Evolutionary conservation across 2,797 vertebrate species (phyloP).

Genomic region (Chelidonichthys spinosus): DNA sequence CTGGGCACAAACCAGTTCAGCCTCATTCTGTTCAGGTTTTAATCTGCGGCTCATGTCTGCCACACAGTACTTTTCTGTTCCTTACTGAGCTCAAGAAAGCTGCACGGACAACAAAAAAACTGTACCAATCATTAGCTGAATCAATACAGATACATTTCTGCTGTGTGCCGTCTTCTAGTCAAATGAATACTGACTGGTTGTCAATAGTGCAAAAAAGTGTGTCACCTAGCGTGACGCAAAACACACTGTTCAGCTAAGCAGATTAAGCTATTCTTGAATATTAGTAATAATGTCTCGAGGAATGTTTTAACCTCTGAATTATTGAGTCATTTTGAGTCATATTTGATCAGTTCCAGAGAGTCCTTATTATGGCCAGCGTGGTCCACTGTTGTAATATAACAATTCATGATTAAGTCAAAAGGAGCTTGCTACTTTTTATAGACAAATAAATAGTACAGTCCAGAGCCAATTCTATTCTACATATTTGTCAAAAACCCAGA

Average conservation of each 20-base stretch:
- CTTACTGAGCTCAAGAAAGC: constrained; percentile 9
- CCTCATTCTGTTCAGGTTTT: constrained; percentile 63
- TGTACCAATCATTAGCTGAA: constrained; percentile 35
- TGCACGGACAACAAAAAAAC: constrained; percentile 42
- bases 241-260: background rate
- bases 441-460: background rate
- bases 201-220: constrained; percentile 23
- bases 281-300: background rate
- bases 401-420: background rate
- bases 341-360: background rate
- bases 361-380: background rate
- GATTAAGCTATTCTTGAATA: background rate
- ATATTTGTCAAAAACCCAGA: background rate
- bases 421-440: background rate
- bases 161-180: background rate
- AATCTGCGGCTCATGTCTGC: background rate
- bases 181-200: background rate
- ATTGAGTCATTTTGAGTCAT: background rate
- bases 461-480: background rate
- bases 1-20: constrained; percentile 58
- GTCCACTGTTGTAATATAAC: constrained; percentile 1
- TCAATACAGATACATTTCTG: constrained; percentile 14
- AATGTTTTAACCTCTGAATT: background rate
- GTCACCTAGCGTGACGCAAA: constrained; percentile 1
- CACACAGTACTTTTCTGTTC: constrained; percentile 66